Conservation (phyloP, 1,140 invertebrate genomes). For the Drosophila persimilis region DNA sequence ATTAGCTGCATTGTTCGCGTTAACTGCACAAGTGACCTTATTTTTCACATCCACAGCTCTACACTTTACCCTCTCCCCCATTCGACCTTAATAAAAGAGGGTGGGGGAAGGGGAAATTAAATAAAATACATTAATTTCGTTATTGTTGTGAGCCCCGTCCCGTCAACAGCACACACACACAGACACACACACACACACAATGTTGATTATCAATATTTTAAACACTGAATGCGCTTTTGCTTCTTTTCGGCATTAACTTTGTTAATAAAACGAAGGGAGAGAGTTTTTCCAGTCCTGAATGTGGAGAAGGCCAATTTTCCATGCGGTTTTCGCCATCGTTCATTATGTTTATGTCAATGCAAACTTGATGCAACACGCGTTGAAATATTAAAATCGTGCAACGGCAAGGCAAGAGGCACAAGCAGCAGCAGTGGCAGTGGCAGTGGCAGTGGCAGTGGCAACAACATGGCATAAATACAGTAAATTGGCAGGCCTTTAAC, state of each 20-base stretch:
- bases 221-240: slow-evolving; percentile 26
- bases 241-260: slow-evolving; percentile 43
- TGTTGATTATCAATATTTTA: slow-evolving; percentile 69
- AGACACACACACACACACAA: slow-evolving; percentile 21
- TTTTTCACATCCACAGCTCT: slow-evolving; percentile 1
- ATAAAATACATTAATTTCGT: slow-evolving; percentile 68
- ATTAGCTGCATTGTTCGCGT: slow-evolving; percentile 74
- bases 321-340: slow-evolving; percentile 47
- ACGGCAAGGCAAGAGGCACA: slow-evolving; percentile 7
- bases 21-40: slow-evolving; percentile 62
- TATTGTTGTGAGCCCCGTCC: slow-evolving; percentile 39
- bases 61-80: no score
- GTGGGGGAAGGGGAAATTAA: slow-evolving; percentile 26
- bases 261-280: slow-evolving; percentile 42
- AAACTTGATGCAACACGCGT: slow-evolving; percentile 58
- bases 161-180: slow-evolving; percentile 18
- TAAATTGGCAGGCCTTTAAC: slow-evolving; percentile 64
- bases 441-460: neutral
- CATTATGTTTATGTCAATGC: slow-evolving; percentile 51
- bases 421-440: neutral
- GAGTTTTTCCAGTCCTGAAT: neutral
- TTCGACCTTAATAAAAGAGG: no score
- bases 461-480: slow-evolving; percentile 57
- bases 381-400: slow-evolving; percentile 71
- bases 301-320: slow-evolving; percentile 41